Conservation (phyloP, 2,113 vertebrate species). For the Nothocercus nigrocapillus region DNA sequence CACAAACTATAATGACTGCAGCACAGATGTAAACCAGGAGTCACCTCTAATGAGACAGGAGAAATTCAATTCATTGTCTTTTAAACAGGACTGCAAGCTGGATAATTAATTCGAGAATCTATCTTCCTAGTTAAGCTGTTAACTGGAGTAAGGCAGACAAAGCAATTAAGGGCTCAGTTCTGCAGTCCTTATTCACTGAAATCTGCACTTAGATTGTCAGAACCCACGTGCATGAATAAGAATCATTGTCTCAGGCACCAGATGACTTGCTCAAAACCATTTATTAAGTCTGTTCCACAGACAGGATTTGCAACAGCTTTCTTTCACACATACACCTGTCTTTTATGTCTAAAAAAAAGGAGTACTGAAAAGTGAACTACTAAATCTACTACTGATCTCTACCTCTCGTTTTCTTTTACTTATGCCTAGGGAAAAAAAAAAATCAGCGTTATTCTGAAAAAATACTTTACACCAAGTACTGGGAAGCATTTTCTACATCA, state of each 20-base stretch:
- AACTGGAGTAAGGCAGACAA: slow-evolving; percentile 22
- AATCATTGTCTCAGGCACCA: slow-evolving; percentile 1
- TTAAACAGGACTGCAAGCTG: background rate
- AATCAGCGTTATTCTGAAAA: background rate
- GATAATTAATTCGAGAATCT: slow-evolving; percentile 42
- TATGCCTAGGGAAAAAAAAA: background rate
- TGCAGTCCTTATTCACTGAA: slow-evolving; percentile 20
- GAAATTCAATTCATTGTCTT: background rate
- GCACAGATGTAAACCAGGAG: background rate
- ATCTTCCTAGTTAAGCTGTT: slow-evolving; percentile 28
- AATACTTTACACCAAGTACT: background rate
- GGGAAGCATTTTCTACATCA: background rate
- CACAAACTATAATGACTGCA: background rate
- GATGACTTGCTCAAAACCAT: slow-evolving; percentile 8
- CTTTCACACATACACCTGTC: background rate
- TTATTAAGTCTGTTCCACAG: background rate
- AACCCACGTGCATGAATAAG: background rate
- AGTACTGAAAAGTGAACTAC: background rate
- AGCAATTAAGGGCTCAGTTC: slow-evolving; percentile 30
- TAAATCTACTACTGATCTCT: background rate
- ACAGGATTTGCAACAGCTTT: background rate
- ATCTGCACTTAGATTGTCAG: slow-evolving; percentile 9
- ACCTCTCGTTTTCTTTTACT: background rate
- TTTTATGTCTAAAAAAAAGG: background rate
- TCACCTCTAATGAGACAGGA: background rate